phyloP scores from a whole-genome alignment of 2,797 vertebrate species.

The Brachymystax lenok region DNA sequence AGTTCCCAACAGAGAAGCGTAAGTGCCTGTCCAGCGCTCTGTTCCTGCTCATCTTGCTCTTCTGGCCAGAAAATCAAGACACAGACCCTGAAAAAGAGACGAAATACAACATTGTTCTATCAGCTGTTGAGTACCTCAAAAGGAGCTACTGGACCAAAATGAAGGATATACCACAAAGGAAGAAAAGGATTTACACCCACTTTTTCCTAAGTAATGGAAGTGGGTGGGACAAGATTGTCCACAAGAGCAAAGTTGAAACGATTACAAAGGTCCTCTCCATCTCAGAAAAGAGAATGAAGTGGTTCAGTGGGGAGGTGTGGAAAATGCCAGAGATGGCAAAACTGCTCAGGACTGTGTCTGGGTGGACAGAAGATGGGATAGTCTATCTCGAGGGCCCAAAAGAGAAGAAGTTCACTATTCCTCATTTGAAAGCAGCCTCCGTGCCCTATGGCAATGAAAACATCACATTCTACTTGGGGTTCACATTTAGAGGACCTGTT shows the following conservation, averaged over 20 bases:
- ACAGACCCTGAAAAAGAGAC: slow-evolving; percentile 52
- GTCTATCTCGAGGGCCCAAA: slow-evolving; percentile 75
- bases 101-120: slow-evolving; percentile 73
- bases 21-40: slow-evolving; percentile 69
- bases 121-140: slow-evolving; percentile 73
- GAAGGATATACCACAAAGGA: slow-evolving; percentile 76
- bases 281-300: slow-evolving; percentile 68
- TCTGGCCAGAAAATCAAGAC: slow-evolving; percentile 83
- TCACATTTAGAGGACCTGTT: slow-evolving; percentile 80
- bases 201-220: slow-evolving; percentile 78
- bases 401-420: slow-evolving; percentile 67
- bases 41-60: slow-evolving; percentile 79
- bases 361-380: slow-evolving; percentile 80
- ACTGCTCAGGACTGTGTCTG: slow-evolving; percentile 73
- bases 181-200: slow-evolving; percentile 77
- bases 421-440: slow-evolving; percentile 70
- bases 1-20: slow-evolving; percentile 67
- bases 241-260: slow-evolving; percentile 68
- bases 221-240: slow-evolving; percentile 65
- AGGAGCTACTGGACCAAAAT: slow-evolving; percentile 65
- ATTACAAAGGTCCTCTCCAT: slow-evolving; percentile 51
- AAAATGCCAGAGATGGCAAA: slow-evolving; percentile 57
- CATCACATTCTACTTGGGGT: slow-evolving; percentile 84
- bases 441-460: slow-evolving; percentile 81
- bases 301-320: slow-evolving; percentile 68